Evolutionary conservation across 37 sponge, comb jelly and placozoan genomes (phyloP), one percentile per base, ranked within the genome.

Genomic region (Halisarca cf. caerulea): DNA sequence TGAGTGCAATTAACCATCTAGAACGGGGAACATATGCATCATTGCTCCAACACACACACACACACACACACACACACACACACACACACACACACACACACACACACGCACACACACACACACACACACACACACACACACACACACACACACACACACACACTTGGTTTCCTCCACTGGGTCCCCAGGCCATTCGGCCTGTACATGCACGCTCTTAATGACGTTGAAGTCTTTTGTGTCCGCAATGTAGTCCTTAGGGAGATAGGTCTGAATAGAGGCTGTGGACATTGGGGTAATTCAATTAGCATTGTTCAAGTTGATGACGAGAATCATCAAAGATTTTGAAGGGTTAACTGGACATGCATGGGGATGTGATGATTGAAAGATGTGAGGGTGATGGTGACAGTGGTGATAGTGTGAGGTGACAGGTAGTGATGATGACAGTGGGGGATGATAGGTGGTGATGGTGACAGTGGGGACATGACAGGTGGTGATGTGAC

Each of bases 161-260:
- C 47, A 96, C 94, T 81, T 84, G 27, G 97, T 93, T 64, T 96
- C 97, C 21, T 78, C 92, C 28, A 89, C 84, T 3, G 97, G 92
- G 58, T 96, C 89, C 24, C 93, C 96, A 4, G 81, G 82, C 85
- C 85, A 89, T 7, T 17, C 39, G 0, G 92, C 86, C 59, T 96
- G 83, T 7, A 96, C 92, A 62, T 96, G 91, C 1, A 96, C 90
- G 78, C 82, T 38, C 27, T 93, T 92, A 8, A 88, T 85, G 15
- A 96, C 86, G 79, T 91, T 91, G 80, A 75, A 81, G 3, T 85
- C 90, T 38, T 37, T 71, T 4, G 75, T 80, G 58, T 94, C 95
- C 4, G 41, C 59, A 5, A 47, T 2, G 79, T 87, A 91, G 34
- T 87, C 80, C 2, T 89, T 82, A 44, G 83, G 80, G 66, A 87